Base-by-base conservation (phyloP, 2,888 invertebrate species). In the Microchrysa polita region DNA sequence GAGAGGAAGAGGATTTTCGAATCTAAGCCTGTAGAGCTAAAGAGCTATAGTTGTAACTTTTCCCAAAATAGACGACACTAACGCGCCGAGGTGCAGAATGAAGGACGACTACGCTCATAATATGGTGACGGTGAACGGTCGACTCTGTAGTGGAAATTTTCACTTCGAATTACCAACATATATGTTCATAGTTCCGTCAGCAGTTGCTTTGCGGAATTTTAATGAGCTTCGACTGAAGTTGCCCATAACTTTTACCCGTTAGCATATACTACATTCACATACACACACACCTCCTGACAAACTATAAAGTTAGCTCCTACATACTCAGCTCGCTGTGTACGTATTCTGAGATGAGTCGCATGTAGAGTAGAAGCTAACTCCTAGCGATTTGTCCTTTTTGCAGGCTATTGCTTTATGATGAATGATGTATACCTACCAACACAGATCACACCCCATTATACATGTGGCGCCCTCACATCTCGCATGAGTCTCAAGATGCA, bases 171-270 rank as follows among this genome's bases (percentile, higher is more conserved):
- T 52, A 53, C 53, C 52, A 67, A 53, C 67, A 67, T 53, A n/a
- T n/a, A 67, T 67, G 67, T 67, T 67, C 22, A 67, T 53, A 67
- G 67, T 67, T 67, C 67, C 53, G 53, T 67, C 27, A 48, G 67
- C 53, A 67, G 67, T 20, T 53, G 67, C 67, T 20, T 53, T 67
- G 53, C 67, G 18, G 67, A 67, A 67, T 67, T 67, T 67, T 67
- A 67, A 67, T 67, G 67, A 67, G 53, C 40, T 22, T 16, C 9
- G 40, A 12, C 40, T 42, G 16, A 59, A 61, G 23, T 61, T 40
- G 16, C 61, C 16, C n/a, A n/a, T n/a, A 14, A 61, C 14, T 61
- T 61, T 61, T 7, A 7, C 27, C 27, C 27, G 27, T 34, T n/a
- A 34, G 27, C 27, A 34, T 7, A 34, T n/a, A n/a, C n/a, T n/a